A percentile compares a stretch with the other conserved stretches of the same genome.
These are phyloP conservation scores for Cynoglossus semilaevis DNA, from an alignment of 2,113 vertebrate genomes.

Conservation along the genomic window DNA sequence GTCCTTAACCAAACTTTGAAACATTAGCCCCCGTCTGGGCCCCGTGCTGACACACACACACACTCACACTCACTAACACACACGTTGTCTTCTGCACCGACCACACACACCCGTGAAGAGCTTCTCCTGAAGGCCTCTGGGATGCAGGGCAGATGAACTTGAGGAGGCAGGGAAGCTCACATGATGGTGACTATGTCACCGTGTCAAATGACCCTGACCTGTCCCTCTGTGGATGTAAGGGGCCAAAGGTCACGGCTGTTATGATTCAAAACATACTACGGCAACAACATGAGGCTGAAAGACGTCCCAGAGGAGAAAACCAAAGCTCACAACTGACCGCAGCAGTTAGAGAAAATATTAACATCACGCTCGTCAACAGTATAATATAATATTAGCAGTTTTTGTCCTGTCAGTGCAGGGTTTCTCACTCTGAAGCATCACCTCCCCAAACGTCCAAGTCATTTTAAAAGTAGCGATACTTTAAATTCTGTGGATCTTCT, in stretches of 20 bases:
- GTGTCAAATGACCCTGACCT: constrained; percentile 18
- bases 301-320: constrained; percentile 1
- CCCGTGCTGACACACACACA: constrained; percentile 31
- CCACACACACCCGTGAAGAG: constrained; percentile 18
- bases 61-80: constrained; percentile 30
- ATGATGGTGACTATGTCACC: constrained; percentile 1
- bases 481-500: no score
- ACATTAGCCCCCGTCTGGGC: constrained; percentile 33
- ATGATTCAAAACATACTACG: constrained; percentile 28
- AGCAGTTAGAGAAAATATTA: no score
- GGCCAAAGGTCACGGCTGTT: constrained; percentile 38
- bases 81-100: constrained; percentile 27
- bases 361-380: no score
- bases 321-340: no score
- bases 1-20: constrained; percentile 36
- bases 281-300: constrained; percentile 8
- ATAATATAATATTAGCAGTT: no score
- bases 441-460: no score
- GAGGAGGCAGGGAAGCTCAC: constrained; percentile 5
- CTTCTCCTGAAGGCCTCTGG: constrained; percentile 3
- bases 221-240: constrained; percentile 9
- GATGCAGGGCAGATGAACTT: constrained; percentile 10
- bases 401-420: no score
- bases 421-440: no score
- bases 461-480: no score